phyloP scores from a whole-genome alignment of 2,888 invertebrate genomes.

The Drosophila longiperda region DNA sequence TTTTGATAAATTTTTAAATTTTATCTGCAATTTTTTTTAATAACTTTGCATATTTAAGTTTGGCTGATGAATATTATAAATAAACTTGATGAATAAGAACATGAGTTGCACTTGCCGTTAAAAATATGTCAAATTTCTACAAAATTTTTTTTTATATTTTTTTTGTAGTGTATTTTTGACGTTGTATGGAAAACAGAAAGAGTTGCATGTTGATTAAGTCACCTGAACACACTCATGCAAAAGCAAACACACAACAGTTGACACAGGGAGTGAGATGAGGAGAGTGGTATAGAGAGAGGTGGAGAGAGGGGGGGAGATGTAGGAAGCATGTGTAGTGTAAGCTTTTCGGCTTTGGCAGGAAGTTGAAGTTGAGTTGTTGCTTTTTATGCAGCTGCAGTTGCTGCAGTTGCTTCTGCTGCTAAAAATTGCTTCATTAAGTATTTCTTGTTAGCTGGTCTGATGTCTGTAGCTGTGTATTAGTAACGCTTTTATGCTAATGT shows the following conservation, averaged over 20 bases:
- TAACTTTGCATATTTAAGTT: too few relatives aligned
- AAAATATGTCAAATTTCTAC: fast-evolving
- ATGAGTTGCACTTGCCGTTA: background rate
- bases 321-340: background rate
- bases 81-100: too few relatives aligned
- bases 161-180: background rate
- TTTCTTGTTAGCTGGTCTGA: slow-evolving; percentile 67
- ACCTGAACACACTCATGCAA: slow-evolving; percentile 76
- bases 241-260: slow-evolving; percentile 53
- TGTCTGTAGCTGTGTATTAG: slow-evolving; percentile 70
- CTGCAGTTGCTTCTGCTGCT: slow-evolving; percentile 48
- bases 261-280: background rate
- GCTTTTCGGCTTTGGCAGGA: slow-evolving; percentile 73
- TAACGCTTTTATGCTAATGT: slow-evolving; percentile 79
- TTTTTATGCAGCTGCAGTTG: slow-evolving; percentile 67
- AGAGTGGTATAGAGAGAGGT: background rate
- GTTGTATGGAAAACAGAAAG: slow-evolving; percentile 63
- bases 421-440: slow-evolving; percentile 82
- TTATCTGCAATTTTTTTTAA: too few relatives aligned
- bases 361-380: slow-evolving; percentile 72
- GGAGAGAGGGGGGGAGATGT: background rate
- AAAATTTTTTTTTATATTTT: background rate
- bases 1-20: too few relatives aligned
- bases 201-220: slow-evolving; percentile 81
- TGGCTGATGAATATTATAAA: too few relatives aligned